Evolutionary conservation across 2,113 vertebrate genomes (phyloP), one percentile per base, ranked within the genome.

Genomic region (Campylorhamphus procurvoides): DNA sequence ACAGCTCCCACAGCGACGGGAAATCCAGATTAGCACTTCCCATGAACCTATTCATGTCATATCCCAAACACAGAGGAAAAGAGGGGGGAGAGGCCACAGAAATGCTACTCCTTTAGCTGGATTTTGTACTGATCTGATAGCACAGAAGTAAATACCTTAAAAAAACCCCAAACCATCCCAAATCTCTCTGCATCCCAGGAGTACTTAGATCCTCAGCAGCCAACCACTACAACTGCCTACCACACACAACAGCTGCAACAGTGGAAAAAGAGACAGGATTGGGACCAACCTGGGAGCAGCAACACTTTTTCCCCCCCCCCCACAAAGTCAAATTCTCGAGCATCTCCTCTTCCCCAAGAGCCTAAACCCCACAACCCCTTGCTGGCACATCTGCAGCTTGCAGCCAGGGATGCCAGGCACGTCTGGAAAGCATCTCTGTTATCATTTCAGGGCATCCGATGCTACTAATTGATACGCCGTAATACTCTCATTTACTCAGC

Each of bases 401-500:
- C 62, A 69, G 73, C 27, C 37, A 4, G 62, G 9, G 94, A 87
- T 89, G 87, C 58, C 76, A 50, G 58, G 71, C 84, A 64, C 12
- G 28, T 52, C 74, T 80, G 67, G 25, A 63, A 29, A 68, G 39
- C 93, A 76, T 52, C 68, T 73, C 89, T 82, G 50, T 77, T 92
- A 84, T 90, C 84, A 40, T 97, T 75, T 87, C 94, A 74, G 75
- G 75, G 91, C 64, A 90, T 88, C 93, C 19, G 5, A 96, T 91
- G 79, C 80, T 63, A 31, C 95, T 95, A 96, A 97, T 96, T 94
- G 94, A 95, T 94, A 96, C 79, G 71, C 37, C 5, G 7, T 28
- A 90, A 95, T 84, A 71, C 81, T 80, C 94, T 95, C 88, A 93
- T 95, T 95, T 94, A 84, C 94, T 93, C 95, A 91, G 82, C 89